These are phyloP conservation scores for Aphidoletes aphidimyza DNA, from an alignment of 2,888 invertebrate genomes.

Conservation along the genomic window DNA sequence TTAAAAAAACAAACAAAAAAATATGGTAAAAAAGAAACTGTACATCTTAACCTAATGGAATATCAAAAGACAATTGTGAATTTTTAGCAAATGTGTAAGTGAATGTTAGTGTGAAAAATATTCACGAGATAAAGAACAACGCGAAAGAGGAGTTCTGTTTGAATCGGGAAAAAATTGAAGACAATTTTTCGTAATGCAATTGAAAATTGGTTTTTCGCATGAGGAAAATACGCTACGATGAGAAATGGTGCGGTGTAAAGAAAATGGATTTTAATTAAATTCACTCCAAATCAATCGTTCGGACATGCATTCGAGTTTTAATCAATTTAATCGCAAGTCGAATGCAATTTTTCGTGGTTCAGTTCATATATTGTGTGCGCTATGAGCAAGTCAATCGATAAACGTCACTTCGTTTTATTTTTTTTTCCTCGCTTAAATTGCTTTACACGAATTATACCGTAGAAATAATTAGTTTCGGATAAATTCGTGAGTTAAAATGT, in stretches of 20 bases:
- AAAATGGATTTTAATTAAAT: no score
- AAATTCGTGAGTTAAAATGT: conserved; percentile 18
- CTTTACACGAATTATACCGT: neutral
- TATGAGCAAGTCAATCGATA: neutral
- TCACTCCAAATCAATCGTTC: no score
- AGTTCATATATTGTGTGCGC: neutral
- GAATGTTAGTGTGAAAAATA: neutral
- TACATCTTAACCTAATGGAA: neutral
- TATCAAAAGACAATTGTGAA: neutral
- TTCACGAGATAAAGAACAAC: neutral
- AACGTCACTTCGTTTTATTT: neutral
- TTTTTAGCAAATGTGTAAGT: conserved; percentile 24
- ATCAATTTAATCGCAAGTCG: no score
- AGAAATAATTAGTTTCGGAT: neutral
- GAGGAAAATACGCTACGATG: neutral
- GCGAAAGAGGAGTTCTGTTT: neutral
- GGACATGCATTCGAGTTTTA: no score
- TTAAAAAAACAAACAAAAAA: no score
- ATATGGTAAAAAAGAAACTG: conserved; percentile 38
- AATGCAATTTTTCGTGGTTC: no score
- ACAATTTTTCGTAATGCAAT: no score
- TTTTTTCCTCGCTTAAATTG: conserved; percentile 4
- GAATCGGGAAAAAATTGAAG: neutral
- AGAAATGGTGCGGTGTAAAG: neutral
- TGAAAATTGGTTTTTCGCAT: neutral